phyloP scores from a whole-genome alignment of 2,888 invertebrate species.

The Acrobasis consociella region DNA sequence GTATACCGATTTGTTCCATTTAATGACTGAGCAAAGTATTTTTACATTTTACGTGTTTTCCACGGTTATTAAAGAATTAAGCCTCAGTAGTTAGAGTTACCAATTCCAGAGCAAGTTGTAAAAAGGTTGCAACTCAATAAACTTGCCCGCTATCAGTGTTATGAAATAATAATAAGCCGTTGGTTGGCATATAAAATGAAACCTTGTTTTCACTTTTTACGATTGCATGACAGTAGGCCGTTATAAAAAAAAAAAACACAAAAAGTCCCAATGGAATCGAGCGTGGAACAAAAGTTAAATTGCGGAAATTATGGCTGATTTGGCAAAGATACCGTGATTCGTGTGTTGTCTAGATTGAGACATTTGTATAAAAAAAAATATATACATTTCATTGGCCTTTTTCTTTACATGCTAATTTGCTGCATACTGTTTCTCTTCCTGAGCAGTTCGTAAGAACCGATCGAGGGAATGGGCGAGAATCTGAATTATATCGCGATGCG shows the following conservation, averaged over 20 bases:
- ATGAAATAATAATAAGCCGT: slow-evolving; percentile 34
- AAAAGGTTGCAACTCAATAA: slow-evolving; percentile 34
- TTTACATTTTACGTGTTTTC: slow-evolving; percentile 1
- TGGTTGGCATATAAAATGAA: slow-evolving; percentile 47
- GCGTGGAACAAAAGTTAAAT: slow-evolving; percentile 44
- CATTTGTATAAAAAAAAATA: no score
- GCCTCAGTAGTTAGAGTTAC: slow-evolving; percentile 1
- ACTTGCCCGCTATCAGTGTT: slow-evolving; percentile 30
- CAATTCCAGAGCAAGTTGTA: slow-evolving; percentile 29
- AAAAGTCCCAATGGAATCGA: slow-evolving; percentile 49
- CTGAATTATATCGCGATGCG: no score
- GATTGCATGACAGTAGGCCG: slow-evolving; percentile 65
- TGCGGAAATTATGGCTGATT: slow-evolving; percentile 33
- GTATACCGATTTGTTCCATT: slow-evolving; percentile 7
- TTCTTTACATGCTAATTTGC: no score
- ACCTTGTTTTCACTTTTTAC: slow-evolving; percentile 73
- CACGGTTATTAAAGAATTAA: slow-evolving; percentile 1
- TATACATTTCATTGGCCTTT: no score
- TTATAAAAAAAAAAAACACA: slow-evolving; percentile 45
- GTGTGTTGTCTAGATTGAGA: no score
- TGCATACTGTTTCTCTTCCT: no score
- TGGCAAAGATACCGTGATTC: no score
- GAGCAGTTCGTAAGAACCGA: no score
- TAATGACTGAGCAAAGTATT: not conserved
- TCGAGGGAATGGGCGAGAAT: no score